Base-by-base conservation (phyloP, 2,888 invertebrate species). In the Venusia cambrica region DNA sequence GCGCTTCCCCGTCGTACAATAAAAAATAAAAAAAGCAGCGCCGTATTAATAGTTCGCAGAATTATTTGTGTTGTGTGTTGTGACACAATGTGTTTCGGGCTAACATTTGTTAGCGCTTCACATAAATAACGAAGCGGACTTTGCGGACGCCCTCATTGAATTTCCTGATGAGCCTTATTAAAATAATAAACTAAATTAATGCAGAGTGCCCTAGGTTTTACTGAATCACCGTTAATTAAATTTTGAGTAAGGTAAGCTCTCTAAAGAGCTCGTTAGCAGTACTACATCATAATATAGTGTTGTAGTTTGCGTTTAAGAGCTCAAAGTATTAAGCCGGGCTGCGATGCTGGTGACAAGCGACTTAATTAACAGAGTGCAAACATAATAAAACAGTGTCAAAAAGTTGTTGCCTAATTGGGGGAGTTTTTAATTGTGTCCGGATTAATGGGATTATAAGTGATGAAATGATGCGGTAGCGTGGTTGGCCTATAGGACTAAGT, bases 221-320 rank as follows among this genome's bases (percentile, higher is more conserved):
- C 51, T 55, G 55, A 64, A 61, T 64, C 54, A 52, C 46, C 51
- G 67, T 68, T 73, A 74, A 73, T 73, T 72, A 74, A 71, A 64
- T 70, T 73, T 66, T 51, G 59, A 66, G 58, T 58, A 69, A 59
- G 49, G 56, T 40, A 72, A 62, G 56, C 62, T 54, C 56, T 63
- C 48, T 56, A 61, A 68, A 72, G 67, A 69, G 64, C 64, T 69
- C 62, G 66, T 66, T 71, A 68, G 67, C 65, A 62, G 43, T 44
- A 69, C 72, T 70, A 71, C 66, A 63, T 65, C 62, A 60, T 64
- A 71, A 61, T 62, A 57, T 62, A 67, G 65, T 65, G 70, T 62
- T 66, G 68, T 73, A 76, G 73, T 76, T 74, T 69, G 63, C 62
- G 72, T 73, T 73, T 70, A 75, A 73, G 61, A 69, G 74, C 74